Evolutionary conservation across 2,888 invertebrate species (phyloP), one percentile per base, ranked within the genome.

Genomic region (Drosophila rubida): DNA sequence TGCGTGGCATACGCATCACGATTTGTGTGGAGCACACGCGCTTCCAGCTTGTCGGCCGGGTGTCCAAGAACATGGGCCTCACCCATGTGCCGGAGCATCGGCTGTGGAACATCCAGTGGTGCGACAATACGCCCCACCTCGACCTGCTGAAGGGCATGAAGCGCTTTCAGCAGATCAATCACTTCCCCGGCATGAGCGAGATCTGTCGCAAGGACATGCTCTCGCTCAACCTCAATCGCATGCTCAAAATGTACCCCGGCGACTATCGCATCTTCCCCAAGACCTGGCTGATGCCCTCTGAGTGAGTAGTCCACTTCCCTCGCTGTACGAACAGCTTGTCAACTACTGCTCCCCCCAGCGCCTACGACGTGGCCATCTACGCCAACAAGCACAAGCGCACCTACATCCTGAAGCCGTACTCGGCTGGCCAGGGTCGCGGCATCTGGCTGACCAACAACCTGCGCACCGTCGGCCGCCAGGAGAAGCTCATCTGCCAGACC

Each of bases 201-300:
- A 96, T 97, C 71, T 96, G 96, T 92, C 93, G 97, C 69, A 98
- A 98, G 92, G 98, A 98, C 92, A 92, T 97, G 55, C 92, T 98
- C 25, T 97, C 97, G 1, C 93, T 97, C 64, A 98, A 98, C 92
- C 93, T 98, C 67, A 97, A 97, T 91, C 94, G 97, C 75, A 97
- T 98, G 97, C 93, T 95, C 61, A 95, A 96, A 91, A 93, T 96
- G 62, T 98, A 96, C 91, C 97, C 97, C 0, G 95, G 95, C 82
- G 97, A 97, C 71, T 98, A 97, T 91, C 96, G 96, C 87, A 96
- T 97, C 90, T 98, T 97, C 90, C 98, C 98, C 0, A 96, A 96
- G 93, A 97, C 97, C 9, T 98, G 98, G 97, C 96, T 97, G 89
- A 94, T 98, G 79, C 98, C 98, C 23, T 96, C 97, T 14, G 97